phyloP scores from a whole-genome alignment of 2,797 vertebrate genomes.

The Pipistrellus pygmaeus region DNA sequence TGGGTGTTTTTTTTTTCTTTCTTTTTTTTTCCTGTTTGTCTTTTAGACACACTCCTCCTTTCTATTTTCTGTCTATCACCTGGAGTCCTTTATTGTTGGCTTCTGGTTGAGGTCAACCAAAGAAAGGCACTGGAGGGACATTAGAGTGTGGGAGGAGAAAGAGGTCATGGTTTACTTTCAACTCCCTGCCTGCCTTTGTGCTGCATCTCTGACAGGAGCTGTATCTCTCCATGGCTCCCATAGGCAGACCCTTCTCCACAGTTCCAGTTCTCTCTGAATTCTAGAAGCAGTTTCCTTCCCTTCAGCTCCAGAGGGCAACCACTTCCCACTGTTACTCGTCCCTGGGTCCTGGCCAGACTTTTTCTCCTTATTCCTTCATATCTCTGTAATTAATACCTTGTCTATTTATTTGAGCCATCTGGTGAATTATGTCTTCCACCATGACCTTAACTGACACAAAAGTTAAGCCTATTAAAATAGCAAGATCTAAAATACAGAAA shows the following conservation, averaged over 20 bases:
- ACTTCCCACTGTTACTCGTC: neutral
- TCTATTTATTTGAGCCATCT: neutral
- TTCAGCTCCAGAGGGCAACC: neutral
- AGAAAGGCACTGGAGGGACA: neutral
- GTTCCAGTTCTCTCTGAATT: neutral
- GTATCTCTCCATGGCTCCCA: neutral
- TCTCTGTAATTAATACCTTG: neutral
- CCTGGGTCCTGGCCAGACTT: neutral
- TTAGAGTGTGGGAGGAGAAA: neutral
- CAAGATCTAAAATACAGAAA: conserved; percentile 39
- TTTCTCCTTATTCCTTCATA: neutral
- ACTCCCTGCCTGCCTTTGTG: too few species aligned
- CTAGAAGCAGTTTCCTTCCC: neutral
- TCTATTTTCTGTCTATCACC: neutral
- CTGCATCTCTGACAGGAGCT: neutral
- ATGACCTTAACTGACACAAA: neutral
- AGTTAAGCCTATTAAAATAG: neutral
- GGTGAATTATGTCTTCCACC: neutral
- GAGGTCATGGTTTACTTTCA: neutral
- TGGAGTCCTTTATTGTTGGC: neutral
- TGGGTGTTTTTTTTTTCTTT: neutral
- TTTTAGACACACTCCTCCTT: neutral
- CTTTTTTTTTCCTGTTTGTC: neutral
- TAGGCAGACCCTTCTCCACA: neutral
- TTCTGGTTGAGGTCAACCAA: neutral